phyloP scores from a whole-genome alignment of 2,797 vertebrate species.

The Labeo calbasu region DNA sequence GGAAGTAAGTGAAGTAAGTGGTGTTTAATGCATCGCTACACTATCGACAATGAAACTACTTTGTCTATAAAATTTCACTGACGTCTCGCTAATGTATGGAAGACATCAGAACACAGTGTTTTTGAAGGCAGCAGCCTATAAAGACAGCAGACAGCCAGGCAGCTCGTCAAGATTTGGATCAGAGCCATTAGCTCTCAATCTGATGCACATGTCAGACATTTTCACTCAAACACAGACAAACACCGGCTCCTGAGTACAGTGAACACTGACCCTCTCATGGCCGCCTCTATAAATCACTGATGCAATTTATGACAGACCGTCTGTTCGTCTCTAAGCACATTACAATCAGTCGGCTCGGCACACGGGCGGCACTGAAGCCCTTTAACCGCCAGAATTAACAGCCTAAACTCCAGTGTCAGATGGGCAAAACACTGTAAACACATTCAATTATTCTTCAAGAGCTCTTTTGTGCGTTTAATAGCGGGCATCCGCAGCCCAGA shows the following conservation, averaged over 20 bases:
- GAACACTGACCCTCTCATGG: conserved; percentile 45
- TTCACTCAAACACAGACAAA: conserved; percentile 7
- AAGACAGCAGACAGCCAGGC: conserved; percentile 12
- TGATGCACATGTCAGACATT: not conserved
- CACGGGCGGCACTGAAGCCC: conserved; percentile 16
- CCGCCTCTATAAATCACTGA: conserved; percentile 36
- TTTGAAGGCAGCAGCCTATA: not conserved
- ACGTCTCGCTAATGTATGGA: not conserved
- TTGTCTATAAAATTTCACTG: not conserved
- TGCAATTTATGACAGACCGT: conserved; percentile 33
- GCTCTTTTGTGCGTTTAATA: conserved; percentile 52
- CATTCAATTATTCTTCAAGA: conserved; percentile 45
- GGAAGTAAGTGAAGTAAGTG: not conserved
- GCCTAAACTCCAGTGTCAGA: conserved; percentile 15
- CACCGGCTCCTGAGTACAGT: conserved; percentile 27
- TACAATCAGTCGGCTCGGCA: conserved; percentile 30
- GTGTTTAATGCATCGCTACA: not conserved
- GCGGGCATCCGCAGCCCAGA: conserved; percentile 2
- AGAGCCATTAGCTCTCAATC: conserved; percentile 28
- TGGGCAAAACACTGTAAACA: conserved; percentile 29
- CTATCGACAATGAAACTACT: not conserved
- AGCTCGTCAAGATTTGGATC: conserved; percentile 15
- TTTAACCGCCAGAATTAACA: conserved; percentile 37
- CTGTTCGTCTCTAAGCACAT: conserved; percentile 28
- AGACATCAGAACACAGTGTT: not conserved